phyloP scores from a whole-genome alignment of 2,113 vertebrate genomes.

The Dicaeum eximium region DNA sequence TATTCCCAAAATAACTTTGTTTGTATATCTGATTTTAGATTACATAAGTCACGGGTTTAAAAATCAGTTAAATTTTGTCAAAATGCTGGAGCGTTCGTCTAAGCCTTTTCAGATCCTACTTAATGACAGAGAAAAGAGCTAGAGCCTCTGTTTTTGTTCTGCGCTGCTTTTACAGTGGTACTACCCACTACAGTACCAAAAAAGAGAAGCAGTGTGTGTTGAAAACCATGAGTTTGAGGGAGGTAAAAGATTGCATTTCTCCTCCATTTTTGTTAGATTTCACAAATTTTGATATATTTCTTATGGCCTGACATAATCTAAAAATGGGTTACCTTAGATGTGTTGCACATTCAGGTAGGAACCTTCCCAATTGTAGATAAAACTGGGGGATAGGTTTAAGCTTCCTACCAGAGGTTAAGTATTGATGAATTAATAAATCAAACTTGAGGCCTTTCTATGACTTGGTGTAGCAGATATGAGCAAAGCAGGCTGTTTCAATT shows the following conservation, averaged over 20 bases:
- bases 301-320: background rate
- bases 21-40: background rate
- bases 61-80: background rate
- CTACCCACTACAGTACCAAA: background rate
- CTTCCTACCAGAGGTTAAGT: background rate
- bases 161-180: background rate
- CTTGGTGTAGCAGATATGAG: background rate
- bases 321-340: background rate
- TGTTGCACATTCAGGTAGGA: background rate
- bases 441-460: background rate
- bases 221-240: background rate
- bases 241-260: background rate
- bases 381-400: background rate
- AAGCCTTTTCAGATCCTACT: background rate
- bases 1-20: background rate
- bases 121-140: background rate
- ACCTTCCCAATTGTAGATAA: background rate
- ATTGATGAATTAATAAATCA: background rate
- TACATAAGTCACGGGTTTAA: background rate
- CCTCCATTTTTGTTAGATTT: background rate
- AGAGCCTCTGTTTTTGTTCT: background rate
- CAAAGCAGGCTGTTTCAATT: background rate
- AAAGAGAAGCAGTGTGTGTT: background rate
- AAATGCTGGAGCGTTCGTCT: background rate
- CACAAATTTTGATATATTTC: background rate